These are phyloP conservation scores for Pseudolaguvia tuberculata DNA, from an alignment of 2,113 vertebrate genomes.

Conservation along the genomic window DNA sequence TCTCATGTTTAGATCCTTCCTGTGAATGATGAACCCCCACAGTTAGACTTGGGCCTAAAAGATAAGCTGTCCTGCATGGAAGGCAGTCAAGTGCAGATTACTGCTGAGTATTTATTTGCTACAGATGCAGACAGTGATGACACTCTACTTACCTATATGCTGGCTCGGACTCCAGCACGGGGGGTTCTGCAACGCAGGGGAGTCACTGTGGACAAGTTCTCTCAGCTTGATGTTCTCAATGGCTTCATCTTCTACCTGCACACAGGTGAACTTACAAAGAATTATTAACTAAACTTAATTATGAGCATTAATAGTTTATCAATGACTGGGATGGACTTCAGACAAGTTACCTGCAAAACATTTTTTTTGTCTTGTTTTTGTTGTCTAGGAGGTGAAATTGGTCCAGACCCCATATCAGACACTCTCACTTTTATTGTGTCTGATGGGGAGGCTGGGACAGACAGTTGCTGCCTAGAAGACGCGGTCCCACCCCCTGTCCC, in stretches of 20 bases:
- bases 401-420: conserved; percentile 46
- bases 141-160: conserved; percentile 56
- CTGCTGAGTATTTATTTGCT: conserved; percentile 62
- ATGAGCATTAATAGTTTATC: neutral
- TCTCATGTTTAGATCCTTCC: conserved; percentile 54
- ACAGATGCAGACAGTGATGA: conserved; percentile 65
- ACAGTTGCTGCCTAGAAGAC: conserved; percentile 62
- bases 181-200: conserved; percentile 60
- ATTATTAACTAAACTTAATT: neutral
- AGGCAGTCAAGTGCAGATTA: conserved; percentile 57
- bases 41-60: conserved; percentile 56
- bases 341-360: too few relatives aligned
- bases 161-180: conserved; percentile 55
- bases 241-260: conserved; percentile 64
- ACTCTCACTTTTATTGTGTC: conserved; percentile 67
- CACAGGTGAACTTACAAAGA: conserved; percentile 55
- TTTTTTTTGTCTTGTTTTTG: neutral
- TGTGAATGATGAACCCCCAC: conserved; percentile 61
- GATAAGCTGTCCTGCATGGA: conserved; percentile 59
- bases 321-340: neutral
- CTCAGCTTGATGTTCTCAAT: conserved; percentile 66
- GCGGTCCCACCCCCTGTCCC: conserved; percentile 58
- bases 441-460: conserved; percentile 56
- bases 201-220: conserved; percentile 62
- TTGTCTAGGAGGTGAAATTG: conserved; percentile 67